Base-by-base conservation (phyloP, 2,113 vertebrate species). In the Prunella himalayana region DNA sequence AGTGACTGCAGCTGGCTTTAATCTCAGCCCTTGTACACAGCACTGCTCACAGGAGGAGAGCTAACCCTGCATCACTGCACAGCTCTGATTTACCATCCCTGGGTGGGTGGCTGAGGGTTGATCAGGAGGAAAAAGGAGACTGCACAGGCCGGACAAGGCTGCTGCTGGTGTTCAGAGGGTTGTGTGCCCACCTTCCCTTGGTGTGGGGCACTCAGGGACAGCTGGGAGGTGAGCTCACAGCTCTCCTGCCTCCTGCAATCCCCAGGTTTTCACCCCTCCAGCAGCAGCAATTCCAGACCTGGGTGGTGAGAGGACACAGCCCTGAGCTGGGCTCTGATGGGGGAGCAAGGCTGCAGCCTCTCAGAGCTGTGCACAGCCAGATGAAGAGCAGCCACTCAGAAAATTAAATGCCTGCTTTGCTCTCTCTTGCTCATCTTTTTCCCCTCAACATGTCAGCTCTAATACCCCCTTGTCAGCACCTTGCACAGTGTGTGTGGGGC, bases 401-500 rank as follows among this genome's bases (percentile, higher is more conserved):
- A 86, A 90, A 78, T 35, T 3, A 65, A 91, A 77, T 7, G 16
- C 42, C 33, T 4, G 0, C 2, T 92, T 65, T 63, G 14, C n/a
- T 81, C 9, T 30, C n/a, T 45, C 79, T 59, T 44, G n/a, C 49
- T 72, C 41, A 45, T 57, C 25, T 66, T 45, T 42, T 56, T 10
- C 54, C 56, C 35, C 63, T 72, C 49, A 80, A 11, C 3, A 0
- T 10, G 20, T 27, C 61, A 47, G 28, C 56, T 45, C 39, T 25
- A 30, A 25, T 1, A 11, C 10, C 21, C 20, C 76, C 35, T 23
- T 27, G 54, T 69, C 81, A 60, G 50, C 59, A 30, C 44, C 13
- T 37, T 44, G 54, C n/a, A 10, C 10, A 0, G 2, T 2, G 13
- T 63, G 10, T 66, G 42, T 11, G 2, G 42, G 54, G 51, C 33